phyloP scores from a whole-genome alignment of 2,797 vertebrate species.

The Rallus crepitans region DNA sequence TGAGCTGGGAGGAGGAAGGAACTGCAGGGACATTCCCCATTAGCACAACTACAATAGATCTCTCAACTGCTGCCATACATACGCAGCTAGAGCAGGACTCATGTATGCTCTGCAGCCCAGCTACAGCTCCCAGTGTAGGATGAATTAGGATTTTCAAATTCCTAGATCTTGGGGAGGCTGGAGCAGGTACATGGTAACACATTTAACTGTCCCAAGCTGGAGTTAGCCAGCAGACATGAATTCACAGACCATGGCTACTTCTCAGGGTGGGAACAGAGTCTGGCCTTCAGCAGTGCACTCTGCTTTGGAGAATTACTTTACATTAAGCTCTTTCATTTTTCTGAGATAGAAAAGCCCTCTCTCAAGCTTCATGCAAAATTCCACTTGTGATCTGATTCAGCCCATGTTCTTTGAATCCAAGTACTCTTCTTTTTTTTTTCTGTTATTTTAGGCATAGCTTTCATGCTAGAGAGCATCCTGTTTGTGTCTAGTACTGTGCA shows the following conservation, averaged over 20 bases:
- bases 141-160: background rate
- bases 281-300: background rate
- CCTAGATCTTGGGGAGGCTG: background rate
- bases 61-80: background rate
- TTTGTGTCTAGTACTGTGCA: background rate
- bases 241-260: background rate
- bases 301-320: background rate
- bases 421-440: background rate
- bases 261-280: background rate
- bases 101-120: background rate
- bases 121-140: background rate
- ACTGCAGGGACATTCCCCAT: background rate
- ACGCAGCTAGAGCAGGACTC: background rate
- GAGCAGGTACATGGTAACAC: background rate
- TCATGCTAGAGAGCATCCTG: slow-evolving; percentile 12
- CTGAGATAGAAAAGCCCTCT: background rate
- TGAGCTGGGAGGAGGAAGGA: background rate
- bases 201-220: background rate
- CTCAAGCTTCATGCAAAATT: slow-evolving; percentile 19
- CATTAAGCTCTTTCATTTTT: background rate
- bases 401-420: background rate
- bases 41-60: background rate
- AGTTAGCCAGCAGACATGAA: background rate
- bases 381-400: background rate
- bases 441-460: slow-evolving; percentile 26